Percentiles rank a stretch among this genome's conserved stretches.
These are phyloP conservation scores for Agrenia bidenticulata DNA, from an alignment of 2,888 invertebrate genomes.

Conservation along the genomic window DNA sequence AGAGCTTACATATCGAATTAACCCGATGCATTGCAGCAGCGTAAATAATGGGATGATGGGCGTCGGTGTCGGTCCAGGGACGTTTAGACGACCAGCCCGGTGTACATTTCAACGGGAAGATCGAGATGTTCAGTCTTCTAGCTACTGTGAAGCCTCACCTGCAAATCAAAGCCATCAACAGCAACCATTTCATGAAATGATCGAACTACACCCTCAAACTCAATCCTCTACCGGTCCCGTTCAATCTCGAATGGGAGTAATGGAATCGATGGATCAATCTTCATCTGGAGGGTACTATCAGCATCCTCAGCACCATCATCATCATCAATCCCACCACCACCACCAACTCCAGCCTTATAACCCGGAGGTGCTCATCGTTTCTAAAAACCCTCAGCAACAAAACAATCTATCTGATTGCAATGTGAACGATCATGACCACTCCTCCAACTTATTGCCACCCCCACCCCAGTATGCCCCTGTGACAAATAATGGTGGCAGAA, in stretches of 20 bases:
- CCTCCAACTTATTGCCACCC: constrained; percentile 4
- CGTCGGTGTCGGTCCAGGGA: neutral
- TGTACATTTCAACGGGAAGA: constrained; percentile 17
- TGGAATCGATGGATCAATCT: constrained; percentile 13
- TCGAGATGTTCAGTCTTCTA: constrained; percentile 20
- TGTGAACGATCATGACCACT: no score
- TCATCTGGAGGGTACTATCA: constrained; percentile 3
- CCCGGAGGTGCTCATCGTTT: neutral
- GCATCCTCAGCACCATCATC: constrained; percentile 5
- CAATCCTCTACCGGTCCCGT: constrained; percentile 2
- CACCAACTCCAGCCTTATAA: neutral
- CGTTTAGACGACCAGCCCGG: neutral
- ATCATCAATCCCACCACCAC: neutral
- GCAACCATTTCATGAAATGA: constrained; percentile 20
- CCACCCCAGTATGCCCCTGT: constrained; percentile 11
- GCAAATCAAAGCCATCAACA: neutral
- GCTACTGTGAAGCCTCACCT: neutral
- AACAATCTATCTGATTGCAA: no score
- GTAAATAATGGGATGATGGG: neutral
- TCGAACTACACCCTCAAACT: constrained; percentile 17
- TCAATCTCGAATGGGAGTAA: constrained; percentile 10
- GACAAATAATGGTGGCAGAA: neutral
- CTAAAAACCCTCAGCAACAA: constrained; percentile 3
- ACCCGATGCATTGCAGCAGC: constrained; percentile 15
- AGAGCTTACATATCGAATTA: constrained; percentile 19